Evolutionary conservation across 2,888 invertebrate species (phyloP).

Genomic region (Callyntrura guangdongensis): DNA sequence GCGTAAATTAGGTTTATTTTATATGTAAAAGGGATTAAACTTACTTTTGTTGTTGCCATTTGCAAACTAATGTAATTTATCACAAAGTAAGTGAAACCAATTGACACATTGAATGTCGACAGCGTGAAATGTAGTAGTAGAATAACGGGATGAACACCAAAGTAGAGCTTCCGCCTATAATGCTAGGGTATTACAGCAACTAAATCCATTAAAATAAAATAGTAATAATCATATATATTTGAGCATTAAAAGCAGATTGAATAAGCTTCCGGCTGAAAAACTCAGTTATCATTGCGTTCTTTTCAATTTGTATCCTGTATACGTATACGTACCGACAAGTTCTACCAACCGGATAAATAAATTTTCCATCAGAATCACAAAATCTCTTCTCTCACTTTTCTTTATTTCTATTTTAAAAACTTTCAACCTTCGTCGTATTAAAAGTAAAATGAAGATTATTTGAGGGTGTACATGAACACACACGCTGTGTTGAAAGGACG

Average conservation of each 20-base stretch:
- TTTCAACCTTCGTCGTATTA: neutral
- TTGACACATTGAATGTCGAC: neutral
- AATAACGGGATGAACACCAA: neutral
- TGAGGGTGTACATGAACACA: neutral
- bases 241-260: neutral
- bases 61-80: slow-evolving; percentile 47
- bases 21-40: slow-evolving; percentile 38
- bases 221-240: neutral
- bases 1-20: slow-evolving; percentile 21
- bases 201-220: slow-evolving; percentile 6
- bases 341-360: neutral
- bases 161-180: neutral
- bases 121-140: slow-evolving; percentile 5
- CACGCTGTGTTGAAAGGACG: neutral
- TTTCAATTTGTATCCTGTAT: slow-evolving; percentile 2
- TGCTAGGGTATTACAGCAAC: neutral
- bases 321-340: neutral
- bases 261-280: slow-evolving; percentile 1
- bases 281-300: neutral
- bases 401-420: neutral
- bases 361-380: slow-evolving; percentile 18
- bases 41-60: neutral
- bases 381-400: neutral
- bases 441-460: slow-evolving; percentile 12
- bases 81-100: slow-evolving; percentile 45